Percentiles rank a stretch among this genome's conserved stretches.
These are phyloP conservation scores for Uria lomvia DNA, from an alignment of 2,113 vertebrate species.

Conservation along the genomic window DNA sequence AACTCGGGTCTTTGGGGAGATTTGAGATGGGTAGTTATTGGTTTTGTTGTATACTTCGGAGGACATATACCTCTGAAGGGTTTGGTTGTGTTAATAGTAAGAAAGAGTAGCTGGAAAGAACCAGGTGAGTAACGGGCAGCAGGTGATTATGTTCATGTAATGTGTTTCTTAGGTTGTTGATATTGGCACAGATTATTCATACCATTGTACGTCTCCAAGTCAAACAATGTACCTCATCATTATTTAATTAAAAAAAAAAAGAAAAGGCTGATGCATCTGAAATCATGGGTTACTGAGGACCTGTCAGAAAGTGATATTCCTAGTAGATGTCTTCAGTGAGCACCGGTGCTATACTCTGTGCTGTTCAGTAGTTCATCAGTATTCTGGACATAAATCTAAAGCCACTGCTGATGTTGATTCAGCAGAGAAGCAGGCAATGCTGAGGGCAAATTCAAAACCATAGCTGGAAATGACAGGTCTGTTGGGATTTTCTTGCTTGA, in stretches of 20 bases:
- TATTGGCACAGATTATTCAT: too few species aligned
- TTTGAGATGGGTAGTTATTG: neutral
- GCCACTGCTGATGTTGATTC: neutral
- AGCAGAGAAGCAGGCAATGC: neutral
- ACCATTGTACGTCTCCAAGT: too few species aligned
- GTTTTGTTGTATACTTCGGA: neutral
- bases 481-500: neutral
- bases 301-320: neutral
- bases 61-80: neutral
- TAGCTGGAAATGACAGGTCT: neutral
- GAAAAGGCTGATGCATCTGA: neutral
- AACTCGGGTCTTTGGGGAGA: neutral
- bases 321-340: neutral
- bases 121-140: neutral
- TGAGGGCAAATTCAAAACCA: neutral
- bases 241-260: neutral
- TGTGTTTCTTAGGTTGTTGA: neutral
- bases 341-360: neutral
- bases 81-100: neutral
- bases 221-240: conserved; percentile 24
- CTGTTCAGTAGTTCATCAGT: neutral
- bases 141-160: neutral
- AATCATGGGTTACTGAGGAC: neutral
- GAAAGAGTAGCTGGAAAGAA: neutral
- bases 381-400: neutral